Base-by-base conservation (phyloP, 2,888 invertebrate genomes). In the Oxytorus armatus region DNA sequence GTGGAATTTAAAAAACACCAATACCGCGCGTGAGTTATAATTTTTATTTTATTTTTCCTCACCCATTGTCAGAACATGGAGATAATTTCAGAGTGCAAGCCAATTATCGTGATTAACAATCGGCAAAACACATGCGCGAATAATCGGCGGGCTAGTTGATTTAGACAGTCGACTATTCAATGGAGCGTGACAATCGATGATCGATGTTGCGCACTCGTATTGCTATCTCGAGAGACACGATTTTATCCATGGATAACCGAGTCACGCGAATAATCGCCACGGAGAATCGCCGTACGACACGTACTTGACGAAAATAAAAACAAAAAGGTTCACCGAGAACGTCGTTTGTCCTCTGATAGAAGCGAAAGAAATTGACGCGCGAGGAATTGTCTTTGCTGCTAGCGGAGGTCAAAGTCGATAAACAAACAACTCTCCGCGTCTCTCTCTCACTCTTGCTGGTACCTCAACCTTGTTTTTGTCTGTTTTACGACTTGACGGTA, bases 391-490 rank as follows among this genome's bases (percentile, higher is more conserved):
- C 73, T 73, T 33, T 65, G 47, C n/a, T 65, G 47, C 8, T 8
- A 49, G 39, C 29, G 72, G n/a, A n/a, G n/a, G n/a, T n/a, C n/a
- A n/a, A n/a, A n/a, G n/a, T n/a, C 49, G 21, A 10, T 23, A 51
- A 18, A 44, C 29, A 36, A 74, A 16, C 25, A 63, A 23, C 59
- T 42, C 57, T 68, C 18, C 39, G 36, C 1, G 18, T 21, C 36
- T 47, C 53, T 36, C 51, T 59, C 49, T 66, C 33, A 53, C 53
- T 36, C 51, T 59, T 39, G 57, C 33, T 44, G 42, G 68, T 78
- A 78, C 73, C 78, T 78, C 73, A 78, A 78, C 78, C 78, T 78
- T 78, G 78, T 73, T 78, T 61, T 53, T 47, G 73, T 73, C 51
- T 68, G 57, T 25, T 77, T 55, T 36, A 61, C 73, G 78, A 73